phyloP scores from a whole-genome alignment of 2,888 invertebrate species.

The Heteropelma amictum region DNA sequence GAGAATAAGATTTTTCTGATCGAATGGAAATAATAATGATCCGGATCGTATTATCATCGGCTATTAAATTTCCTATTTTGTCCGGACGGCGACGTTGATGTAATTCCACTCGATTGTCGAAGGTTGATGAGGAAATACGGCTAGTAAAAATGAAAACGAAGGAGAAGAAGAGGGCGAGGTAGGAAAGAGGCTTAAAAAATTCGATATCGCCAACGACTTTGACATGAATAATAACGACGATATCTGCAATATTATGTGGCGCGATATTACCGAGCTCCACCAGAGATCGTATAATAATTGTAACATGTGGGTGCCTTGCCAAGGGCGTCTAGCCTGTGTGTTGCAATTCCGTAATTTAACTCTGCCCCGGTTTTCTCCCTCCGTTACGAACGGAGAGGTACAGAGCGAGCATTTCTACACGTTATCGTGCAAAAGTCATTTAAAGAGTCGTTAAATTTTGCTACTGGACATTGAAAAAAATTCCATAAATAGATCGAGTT shows the following conservation, averaged over 20 bases:
- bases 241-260: slow-evolving; percentile 30
- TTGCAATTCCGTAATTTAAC: slow-evolving; percentile 53
- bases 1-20: not conserved
- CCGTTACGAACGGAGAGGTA: not conserved
- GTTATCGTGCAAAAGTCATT: too few relatives aligned
- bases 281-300: slow-evolving; percentile 52
- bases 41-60: not conserved
- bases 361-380: slow-evolving; percentile 32
- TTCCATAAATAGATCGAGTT: not conserved
- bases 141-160: slow-evolving; percentile 19
- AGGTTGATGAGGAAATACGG: slow-evolving; percentile 38
- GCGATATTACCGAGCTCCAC: slow-evolving; percentile 18
- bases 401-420: not conserved
- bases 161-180: not conserved
- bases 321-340: slow-evolving; percentile 49
- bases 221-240: slow-evolving; percentile 46
- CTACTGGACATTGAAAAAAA: not conserved
- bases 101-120: slow-evolving; percentile 46
- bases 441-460: not conserved
- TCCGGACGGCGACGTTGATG: not conserved
- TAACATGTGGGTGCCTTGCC: slow-evolving; percentile 55
- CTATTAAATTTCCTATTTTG: slow-evolving; percentile 12
- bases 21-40: not conserved
- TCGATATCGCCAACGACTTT: slow-evolving; percentile 51
- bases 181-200: too few relatives aligned